These are phyloP conservation scores for Griposia aprilina DNA, from an alignment of 2,888 invertebrate genomes.

Conservation along the genomic window DNA sequence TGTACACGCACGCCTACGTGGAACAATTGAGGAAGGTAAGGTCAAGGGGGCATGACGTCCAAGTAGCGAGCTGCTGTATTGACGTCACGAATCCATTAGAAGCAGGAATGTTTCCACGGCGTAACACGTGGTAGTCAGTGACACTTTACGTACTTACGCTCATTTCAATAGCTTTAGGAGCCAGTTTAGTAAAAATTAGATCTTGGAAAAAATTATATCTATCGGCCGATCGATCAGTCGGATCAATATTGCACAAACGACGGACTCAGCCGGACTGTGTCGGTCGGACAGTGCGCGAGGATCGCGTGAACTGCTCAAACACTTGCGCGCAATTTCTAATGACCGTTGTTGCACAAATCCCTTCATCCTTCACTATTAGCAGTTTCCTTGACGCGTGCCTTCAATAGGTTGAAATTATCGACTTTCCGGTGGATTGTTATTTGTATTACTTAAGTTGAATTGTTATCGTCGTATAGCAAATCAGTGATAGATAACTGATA, in stretches of 20 bases:
- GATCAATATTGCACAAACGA: not conserved
- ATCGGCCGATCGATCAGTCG: not conserved
- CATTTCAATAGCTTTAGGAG: not conserved
- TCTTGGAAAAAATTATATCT: not conserved
- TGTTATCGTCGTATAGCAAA: not conserved
- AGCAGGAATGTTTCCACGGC: not conserved
- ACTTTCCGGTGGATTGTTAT: constrained; percentile 21
- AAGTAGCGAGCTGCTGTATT: constrained; percentile 19
- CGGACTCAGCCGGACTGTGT: not conserved
- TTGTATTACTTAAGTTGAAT: constrained; percentile 11
- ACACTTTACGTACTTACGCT: not conserved
- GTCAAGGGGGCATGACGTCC: constrained; percentile 48
- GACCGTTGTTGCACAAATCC: constrained; percentile 26
- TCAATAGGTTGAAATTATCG: constrained; percentile 10
- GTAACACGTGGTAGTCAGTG: constrained; percentile 1
- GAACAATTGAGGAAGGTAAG: constrained; percentile 33
- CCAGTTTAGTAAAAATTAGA: not conserved
- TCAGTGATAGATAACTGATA: no score
- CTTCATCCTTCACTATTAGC: constrained; percentile 33
- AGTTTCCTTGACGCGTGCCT: constrained; percentile 40
- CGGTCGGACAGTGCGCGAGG: not conserved
- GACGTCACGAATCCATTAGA: constrained; percentile 36
- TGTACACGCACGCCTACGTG: constrained; percentile 12
- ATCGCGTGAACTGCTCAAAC: constrained; percentile 23
- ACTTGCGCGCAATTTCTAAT: constrained; percentile 31